Base-by-base conservation (phyloP, 2,888 invertebrate genomes). In the Xanthorhoe spadicearia region DNA sequence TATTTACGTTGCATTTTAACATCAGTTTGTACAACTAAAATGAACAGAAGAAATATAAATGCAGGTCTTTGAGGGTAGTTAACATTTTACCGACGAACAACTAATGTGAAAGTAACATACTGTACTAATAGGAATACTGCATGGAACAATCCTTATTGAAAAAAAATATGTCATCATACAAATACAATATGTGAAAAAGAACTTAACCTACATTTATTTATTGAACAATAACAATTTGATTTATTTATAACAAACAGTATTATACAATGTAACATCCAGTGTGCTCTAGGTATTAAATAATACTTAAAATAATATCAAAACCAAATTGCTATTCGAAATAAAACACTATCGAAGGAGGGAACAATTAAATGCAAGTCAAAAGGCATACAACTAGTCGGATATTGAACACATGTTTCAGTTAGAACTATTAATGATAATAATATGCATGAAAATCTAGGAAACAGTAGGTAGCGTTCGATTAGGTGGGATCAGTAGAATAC, bases 401-500 rank as follows among this genome's bases (percentile, higher is more conserved):
- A 48, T 63, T 73, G 69, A 72, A 72, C 69, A 89, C 87, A 88
- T 75, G 79, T 79, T 81, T 79, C 78, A 79, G 68, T 75, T 74
- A 70, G 69, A 76, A 79, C 74, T 74, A 75, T 71, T 71, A 68
- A 62, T 71, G 74, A 69, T 72, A 71, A 77, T 77, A 74, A 79
- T 73, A 79, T 77, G 76, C 73, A 79, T 81, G 78, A 73, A 76
- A 77, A 67, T n/a, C 71, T 82, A 84, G 80, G 79, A 79, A 83
- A 82, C 77, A 77, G 79, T 76, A 79, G n/a, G n/a, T 79, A 80
- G 77, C 73, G 68, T 81, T 79, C 75, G 70, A 71, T 75, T 81
- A 88, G 90, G 90, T 90, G 90, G 90, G 89, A 86, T 84, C 76
- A 81, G 84, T 80, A 84, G 63, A 81, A 74, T 76, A 76, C 68